Evolutionary conservation across 2,888 invertebrate species (phyloP), one percentile per base, ranked within the genome.

Genomic region (Megaustenia siamemsis): DNA sequence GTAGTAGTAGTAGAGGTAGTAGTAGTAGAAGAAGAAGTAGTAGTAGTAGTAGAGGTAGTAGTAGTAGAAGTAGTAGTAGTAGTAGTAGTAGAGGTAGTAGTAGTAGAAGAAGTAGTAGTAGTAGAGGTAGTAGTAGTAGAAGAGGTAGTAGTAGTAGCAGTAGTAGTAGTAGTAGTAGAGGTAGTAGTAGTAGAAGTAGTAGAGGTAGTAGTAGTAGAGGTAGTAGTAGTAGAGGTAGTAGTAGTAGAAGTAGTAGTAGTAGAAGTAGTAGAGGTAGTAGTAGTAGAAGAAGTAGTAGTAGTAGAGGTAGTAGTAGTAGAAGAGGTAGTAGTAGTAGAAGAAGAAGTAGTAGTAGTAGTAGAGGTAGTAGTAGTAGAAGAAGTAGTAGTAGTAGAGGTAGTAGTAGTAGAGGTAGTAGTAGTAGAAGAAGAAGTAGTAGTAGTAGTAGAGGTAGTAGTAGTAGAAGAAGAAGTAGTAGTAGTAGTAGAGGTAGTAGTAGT

Each of bases 251-350:
- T 79, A 4, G 79, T 43, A 40, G 79, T 28, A 66, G 79, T 43
- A 71, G 82, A 71, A 71, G 53, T 82, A 60, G 38, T 76, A 60
- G 56, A 76, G 40, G 76, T 82, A 63, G 82, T 76, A 63, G 76
- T 76, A 60, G 76, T 82, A 75, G 82, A 77, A 49, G 53, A 53
- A 53, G 76, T 76, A 76, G 76, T 76, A 2, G 49, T 35, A 53
- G 53, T 76, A 53, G 76, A 28, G 18, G 76, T 76, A 53, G 45
- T 45, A 49, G 76, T 76, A 76, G 28, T 76, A 53, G 76, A 28
- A 76, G 76, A 53, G 32, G 76, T 76, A 53, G 71, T 71, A 76
- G 76, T 76, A 76, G 76, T 76, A 76, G 53, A 53, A 76, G 53
- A 53, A 53, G 76, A 53, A 76, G 76, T 76, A 76, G 76, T 76